Conservation (phyloP, 2,797 vertebrate species). For the Squalus acanthias region DNA sequence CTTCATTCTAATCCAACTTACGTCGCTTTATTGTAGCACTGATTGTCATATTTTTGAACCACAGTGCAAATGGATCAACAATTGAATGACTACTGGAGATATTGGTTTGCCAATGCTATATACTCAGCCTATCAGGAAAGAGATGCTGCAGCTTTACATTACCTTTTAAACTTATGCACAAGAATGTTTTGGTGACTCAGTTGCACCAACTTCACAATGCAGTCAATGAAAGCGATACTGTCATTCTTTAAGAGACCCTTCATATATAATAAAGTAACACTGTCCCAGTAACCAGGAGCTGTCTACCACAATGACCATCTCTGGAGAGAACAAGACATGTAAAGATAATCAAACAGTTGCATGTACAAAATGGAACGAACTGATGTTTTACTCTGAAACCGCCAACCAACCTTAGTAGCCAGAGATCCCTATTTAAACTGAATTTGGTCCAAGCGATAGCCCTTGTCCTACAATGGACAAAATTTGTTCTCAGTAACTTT, state of each 20-base stretch:
- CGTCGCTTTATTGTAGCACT: neutral
- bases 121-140: neutral
- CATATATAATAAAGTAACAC: constrained; percentile 21
- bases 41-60: neutral
- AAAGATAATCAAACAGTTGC: neutral
- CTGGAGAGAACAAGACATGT: neutral
- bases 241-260: constrained; percentile 16
- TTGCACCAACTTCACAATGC: neutral
- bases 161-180: neutral
- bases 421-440: constrained; percentile 57
- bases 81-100: neutral
- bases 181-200: neutral
- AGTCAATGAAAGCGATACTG: neutral
- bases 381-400: neutral
- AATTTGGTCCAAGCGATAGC: constrained; percentile 45
- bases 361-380: constrained; percentile 12
- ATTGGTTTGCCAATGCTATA: neutral
- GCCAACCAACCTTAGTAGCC: constrained; percentile 44
- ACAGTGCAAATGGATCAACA: neutral
- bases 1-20: neutral
- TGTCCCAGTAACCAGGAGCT: neutral
- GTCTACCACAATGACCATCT: neutral
- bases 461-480: constrained; percentile 40
- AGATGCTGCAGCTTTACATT: neutral
- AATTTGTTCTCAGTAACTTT: constrained; percentile 26